Base-by-base conservation (phyloP, 2,113 vertebrate genomes). In the Solea senegalensis region DNA sequence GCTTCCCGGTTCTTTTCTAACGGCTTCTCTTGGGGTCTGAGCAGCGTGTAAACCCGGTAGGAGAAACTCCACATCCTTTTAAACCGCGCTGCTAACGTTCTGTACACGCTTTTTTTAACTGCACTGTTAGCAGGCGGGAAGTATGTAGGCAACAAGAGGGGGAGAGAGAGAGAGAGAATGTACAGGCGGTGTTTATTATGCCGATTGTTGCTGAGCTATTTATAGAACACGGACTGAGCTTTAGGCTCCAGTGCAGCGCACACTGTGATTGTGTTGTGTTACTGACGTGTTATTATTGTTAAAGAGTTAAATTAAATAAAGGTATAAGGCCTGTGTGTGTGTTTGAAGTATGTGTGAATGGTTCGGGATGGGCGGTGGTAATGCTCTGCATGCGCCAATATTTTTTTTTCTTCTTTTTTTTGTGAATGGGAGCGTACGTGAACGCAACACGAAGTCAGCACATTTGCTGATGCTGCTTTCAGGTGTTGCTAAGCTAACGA, bases 311-410 rank as follows among this genome's bases (percentile, higher is more conserved):
- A 60, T 3, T 27, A 27, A 84, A 60, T 3, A 21, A 27, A 80
- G 75, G 28, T 44, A 52, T 62, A 21, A 21, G 81, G 83, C 86
- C 84, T 77, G 80, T 16, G 49, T 28, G 4, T 61, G 76, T 71
- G 70, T 51, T 44, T 45, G 54, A 68, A 68, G 74, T 73, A 72
- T 86, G 80, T 79, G 84, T 83, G 85, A 87, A 85, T 88, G 88
- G 84, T 52, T 79, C 80, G 84, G 85, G 86, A 89, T 90, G 91
- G 91, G 90, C 90, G 90, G 91, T 84, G 89, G 89, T 90, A 85
- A 87, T 74, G 81, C 83, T 88, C 89, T 90, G 87, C 87, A 92
- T 92, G 91, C 91, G 91, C 91, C 90, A 92, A 87, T 82, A 76
- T 86, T 76, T 80, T 63, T 75, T n/a, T 34, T 52, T 43, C 34